A percentile compares a stretch with the other conserved stretches of the same genome.
phyloP scores from a whole-genome alignment of 2,888 invertebrate genomes.

The Microdon myrmicae region DNA sequence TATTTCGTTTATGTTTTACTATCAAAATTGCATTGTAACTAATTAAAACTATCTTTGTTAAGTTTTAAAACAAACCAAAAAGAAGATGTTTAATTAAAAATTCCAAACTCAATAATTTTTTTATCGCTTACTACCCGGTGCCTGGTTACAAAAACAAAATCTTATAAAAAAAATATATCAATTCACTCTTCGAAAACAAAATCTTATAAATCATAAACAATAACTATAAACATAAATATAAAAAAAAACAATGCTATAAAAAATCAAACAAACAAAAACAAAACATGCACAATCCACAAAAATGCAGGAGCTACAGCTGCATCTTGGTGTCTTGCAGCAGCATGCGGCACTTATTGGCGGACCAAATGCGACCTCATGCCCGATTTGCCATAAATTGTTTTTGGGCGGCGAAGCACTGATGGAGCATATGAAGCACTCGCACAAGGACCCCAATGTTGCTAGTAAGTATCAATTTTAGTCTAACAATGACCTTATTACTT shows the following conservation, averaged over 20 bases:
- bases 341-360: constrained; percentile 92
- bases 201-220: not conserved
- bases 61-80: no score
- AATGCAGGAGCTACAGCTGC: constrained; percentile 85
- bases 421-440: constrained; percentile 96
- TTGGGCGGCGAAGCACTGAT: constrained; percentile 92
- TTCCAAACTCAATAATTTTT: constrained; percentile 34
- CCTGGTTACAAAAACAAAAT: constrained; percentile 23
- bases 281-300: constrained; percentile 36
- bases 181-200: constrained; percentile 16
- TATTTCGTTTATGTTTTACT: no score
- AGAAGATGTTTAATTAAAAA: constrained; percentile 17
- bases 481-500: not conserved
- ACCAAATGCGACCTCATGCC: constrained; percentile 91
- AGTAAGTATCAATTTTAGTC: constrained; percentile 54
- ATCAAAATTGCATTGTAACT: no score
- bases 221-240: constrained; percentile 3
- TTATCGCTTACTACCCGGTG: constrained; percentile 41
- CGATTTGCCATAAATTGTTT: constrained; percentile 94
- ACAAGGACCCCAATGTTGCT: constrained; percentile 81
- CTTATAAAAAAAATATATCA: constrained; percentile 4
- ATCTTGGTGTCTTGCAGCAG: constrained; percentile 95
- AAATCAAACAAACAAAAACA: constrained; percentile 16
- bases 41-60: no score
- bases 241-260: constrained; percentile 1